Evolutionary conservation across 2,888 invertebrate species (phyloP), one percentile per base, ranked within the genome.

Genomic region (Pilophorus perplexus): DNA sequence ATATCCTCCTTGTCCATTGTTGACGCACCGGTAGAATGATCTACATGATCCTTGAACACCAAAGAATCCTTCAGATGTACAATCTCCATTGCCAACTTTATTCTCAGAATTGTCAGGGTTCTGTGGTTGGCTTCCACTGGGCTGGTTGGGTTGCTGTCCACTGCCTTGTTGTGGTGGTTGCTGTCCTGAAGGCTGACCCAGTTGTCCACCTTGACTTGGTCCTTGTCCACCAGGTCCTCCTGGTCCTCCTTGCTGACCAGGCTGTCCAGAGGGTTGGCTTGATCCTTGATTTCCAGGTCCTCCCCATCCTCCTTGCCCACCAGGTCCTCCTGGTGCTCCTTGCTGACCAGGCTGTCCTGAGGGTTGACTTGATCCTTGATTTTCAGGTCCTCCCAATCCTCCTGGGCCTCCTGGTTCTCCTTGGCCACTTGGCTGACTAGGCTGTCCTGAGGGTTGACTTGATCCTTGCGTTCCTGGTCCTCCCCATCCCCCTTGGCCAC

Each of bases 21-120:
- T 65, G 1, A 73, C 78, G 72, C 79, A 80, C 71, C 78, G 74
- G 66, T 79, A 78, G 70, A 79, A 79, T 67, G 76, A 76, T 28
- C 69, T 72, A 60, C 79, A 80, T 40, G 78, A 74, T 10, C 70
- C 72, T 52, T 71, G 64, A 28, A 73, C 70, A 22, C 72, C 71
- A 69, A 71, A 73, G 67, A 72, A 74, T 27, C 75, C 75, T 55
- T 73, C 73, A 3, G 64, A 55, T 8, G 64, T 48, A 44, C 75
- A 75, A 14, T 59, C 40, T 14, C 68, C 62, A 52, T 12, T 59
- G 16, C 59, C 55, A 66, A 59, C 28, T 3, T 37, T 14, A 14
- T 62, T 46, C n/a, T n/a, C n/a, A n/a, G n/a, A n/a, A 14, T 23
- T 16, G 50, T 46, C 16, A 16, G 22, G 50, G 1, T 50, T 6